Evolutionary conservation across 1,140 invertebrate genomes (phyloP).

Genomic region (Homarus americanus): DNA sequence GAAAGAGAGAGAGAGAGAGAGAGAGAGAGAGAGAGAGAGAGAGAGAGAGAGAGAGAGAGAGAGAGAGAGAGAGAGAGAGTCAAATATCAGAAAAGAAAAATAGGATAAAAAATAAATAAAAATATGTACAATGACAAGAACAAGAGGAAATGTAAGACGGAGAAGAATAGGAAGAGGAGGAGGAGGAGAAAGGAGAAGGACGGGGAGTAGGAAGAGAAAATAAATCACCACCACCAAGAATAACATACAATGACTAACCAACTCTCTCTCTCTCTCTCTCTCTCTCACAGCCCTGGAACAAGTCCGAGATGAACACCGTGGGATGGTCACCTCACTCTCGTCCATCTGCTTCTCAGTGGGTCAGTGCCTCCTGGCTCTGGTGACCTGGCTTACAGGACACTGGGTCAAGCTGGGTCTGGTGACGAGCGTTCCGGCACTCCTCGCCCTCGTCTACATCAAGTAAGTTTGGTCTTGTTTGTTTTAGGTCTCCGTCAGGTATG

Average conservation of each 20-base stretch:
- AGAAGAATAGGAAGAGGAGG: no score
- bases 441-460: conserved; percentile 48
- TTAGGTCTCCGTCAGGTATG: no score
- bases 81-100: background rate
- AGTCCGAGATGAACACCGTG: conserved; percentile 23
- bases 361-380: conserved; percentile 57
- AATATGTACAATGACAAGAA: background rate
- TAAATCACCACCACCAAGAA: no score
- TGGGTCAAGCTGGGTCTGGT: conserved; percentile 49
- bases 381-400: conserved; percentile 32
- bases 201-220: no score
- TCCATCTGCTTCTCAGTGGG: conserved; percentile 67
- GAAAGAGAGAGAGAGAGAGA: conserved; percentile 6
- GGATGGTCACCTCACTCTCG: conserved; percentile 37
- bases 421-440: conserved; percentile 47
- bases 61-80: conserved; percentile 26
- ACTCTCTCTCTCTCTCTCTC: background rate
- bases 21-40: conserved; percentile 32
- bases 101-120: no score
- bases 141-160: no score
- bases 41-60: conserved; percentile 38
- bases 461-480: no score
- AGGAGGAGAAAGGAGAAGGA: no score
- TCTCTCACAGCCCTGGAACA: conserved; percentile 39
- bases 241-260: no score